Evolutionary conservation across 2,113 vertebrate genomes (phyloP), one percentile per base, ranked within the genome.

Genomic region (Gnathonemus longibarbis): DNA sequence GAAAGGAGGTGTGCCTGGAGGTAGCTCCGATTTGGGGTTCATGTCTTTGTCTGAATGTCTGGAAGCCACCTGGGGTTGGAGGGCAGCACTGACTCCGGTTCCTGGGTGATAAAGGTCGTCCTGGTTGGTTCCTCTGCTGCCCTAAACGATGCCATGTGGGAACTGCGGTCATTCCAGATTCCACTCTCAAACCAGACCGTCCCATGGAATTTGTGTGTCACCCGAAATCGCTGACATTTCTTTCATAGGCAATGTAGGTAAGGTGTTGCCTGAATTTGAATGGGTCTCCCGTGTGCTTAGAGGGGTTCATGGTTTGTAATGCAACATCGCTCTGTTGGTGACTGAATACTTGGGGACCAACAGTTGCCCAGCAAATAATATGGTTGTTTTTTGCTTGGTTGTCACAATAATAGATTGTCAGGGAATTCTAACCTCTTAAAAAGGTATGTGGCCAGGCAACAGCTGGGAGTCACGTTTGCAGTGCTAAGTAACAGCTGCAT

Each of bases 41-140:
- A 95, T 66, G 91, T 91, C 90, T 92, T 91, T 90, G 92, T 91
- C 90, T 94, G 91, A 91, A 92, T 92, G 90, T 87, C 89, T 0
- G 90, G 92, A 77, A 95, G 83, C 19, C 92, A 56, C 91, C 92
- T 89, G 92, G 92, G 90, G 90, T 91, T 91, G 35, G 92, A 92
- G 42, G 92, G 91, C 88, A 90, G 91, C 84, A 93, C 89, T 58
- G 94, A 92, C 91, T 94, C 27, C 70, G 95, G 84, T 45, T 91
- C 93, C 92, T 97, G 93, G 31, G 95, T 97, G 94, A 97, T 93
- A 92, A 97, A 95, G 84, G 94, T 93, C 70, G 91, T 90, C 11
- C 91, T 93, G 90, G 90, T 91, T 88, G 88, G 91, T 91, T 92
- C 92, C 91, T 93, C 92, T 94, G 93, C 94, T 91, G 92, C 92